These are phyloP conservation scores for Anguilla pacifica DNA, from an alignment of 2,797 vertebrate species.

Conservation along the genomic window DNA sequence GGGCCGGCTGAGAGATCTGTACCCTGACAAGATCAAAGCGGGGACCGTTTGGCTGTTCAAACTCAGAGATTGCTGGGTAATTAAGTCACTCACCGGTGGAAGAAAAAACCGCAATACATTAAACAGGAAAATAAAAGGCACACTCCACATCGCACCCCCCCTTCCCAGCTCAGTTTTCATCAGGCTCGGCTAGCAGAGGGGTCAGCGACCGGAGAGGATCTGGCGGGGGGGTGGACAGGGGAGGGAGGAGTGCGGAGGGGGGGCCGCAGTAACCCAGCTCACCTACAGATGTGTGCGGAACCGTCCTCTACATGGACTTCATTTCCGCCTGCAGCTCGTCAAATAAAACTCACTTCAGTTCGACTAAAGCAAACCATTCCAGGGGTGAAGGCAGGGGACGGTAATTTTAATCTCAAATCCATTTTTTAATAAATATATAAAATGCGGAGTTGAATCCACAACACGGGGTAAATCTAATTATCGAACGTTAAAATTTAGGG, in stretches of 20 bases:
- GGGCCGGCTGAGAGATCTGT: conserved; percentile 46
- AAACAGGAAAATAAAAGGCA: conserved; percentile 20
- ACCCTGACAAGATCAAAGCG: conserved; percentile 66
- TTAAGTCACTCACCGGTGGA: conserved; percentile 49
- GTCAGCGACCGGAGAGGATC: conserved; percentile 18
- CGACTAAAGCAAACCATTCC: background rate
- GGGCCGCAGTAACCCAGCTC: conserved; percentile 32
- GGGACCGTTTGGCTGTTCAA: conserved; percentile 47
- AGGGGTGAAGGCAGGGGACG: background rate
- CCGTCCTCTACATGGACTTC: conserved; percentile 43
- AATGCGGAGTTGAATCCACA: background rate
- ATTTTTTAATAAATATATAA: background rate
- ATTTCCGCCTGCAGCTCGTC: conserved; percentile 28
- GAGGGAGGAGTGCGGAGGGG: conserved; percentile 7
- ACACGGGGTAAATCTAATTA: background rate
- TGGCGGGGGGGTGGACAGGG: conserved; percentile 26
- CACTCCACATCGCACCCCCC: background rate
- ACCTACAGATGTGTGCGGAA: conserved; percentile 37
- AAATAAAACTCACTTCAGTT: conserved; percentile 2
- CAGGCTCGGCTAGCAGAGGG: background rate
- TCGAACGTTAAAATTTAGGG: background rate
- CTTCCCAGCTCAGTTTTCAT: background rate
- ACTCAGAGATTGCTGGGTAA: conserved; percentile 45
- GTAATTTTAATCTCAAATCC: background rate
- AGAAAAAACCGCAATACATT: conserved; percentile 55